Conservation (phyloP, 2,888 invertebrate genomes). For the Philonicus albiceps region DNA sequence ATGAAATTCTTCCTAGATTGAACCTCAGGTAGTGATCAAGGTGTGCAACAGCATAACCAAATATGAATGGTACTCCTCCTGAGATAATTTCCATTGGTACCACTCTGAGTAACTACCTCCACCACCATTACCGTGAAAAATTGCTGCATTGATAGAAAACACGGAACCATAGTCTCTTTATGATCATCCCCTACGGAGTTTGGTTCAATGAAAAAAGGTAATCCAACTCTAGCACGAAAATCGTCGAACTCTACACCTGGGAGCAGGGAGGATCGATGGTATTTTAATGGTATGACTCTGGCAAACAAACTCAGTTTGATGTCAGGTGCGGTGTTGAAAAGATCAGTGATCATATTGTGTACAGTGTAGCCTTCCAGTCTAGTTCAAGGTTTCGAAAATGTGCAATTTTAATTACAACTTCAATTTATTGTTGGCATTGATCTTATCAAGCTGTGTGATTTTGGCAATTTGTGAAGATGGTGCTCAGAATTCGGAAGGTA, state of each 20-base stretch:
- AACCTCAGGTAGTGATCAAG: not conserved
- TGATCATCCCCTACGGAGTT: not conserved
- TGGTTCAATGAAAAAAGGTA: not conserved
- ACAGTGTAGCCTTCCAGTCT: not conserved
- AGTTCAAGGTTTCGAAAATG: conserved; percentile 24
- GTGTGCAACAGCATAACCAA: not conserved
- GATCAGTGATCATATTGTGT: not conserved
- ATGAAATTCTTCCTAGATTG: not conserved
- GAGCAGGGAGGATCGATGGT: conserved; percentile 43
- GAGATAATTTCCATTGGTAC: not conserved
- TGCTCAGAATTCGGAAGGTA: not conserved
- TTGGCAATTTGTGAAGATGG: not conserved
- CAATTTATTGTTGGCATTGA: conserved; percentile 35
- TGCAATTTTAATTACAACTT: conserved; percentile 12
- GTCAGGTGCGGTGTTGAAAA: not conserved
- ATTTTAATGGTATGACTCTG: conserved; percentile 42
- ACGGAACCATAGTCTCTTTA: not conserved
- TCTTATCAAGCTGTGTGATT: not conserved
- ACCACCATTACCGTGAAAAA: not conserved
- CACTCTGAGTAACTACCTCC: not conserved
- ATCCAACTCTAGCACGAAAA: not conserved
- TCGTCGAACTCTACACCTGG: not conserved
- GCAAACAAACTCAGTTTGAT: not conserved
- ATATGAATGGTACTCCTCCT: not conserved
- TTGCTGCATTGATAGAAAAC: not conserved